Base-by-base conservation (phyloP, 2,113 vertebrate genomes). In the Nyctibius bracteatus region DNA sequence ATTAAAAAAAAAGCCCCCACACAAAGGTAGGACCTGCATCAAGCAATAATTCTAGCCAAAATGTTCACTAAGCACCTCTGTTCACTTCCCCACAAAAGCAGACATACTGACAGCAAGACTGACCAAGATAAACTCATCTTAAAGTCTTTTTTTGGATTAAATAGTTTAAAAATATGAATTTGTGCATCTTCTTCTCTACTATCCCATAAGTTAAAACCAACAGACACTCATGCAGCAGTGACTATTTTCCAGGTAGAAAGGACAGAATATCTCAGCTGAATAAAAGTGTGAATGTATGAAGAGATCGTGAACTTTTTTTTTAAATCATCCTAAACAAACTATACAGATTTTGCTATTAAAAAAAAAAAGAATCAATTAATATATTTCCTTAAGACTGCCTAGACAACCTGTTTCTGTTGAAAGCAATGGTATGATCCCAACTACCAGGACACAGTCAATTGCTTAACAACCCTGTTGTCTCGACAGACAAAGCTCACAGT, bases 381-480 rank as follows among this genome's bases (percentile, higher is more conserved):
- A 4, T 30, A 71, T 35, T 94, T 92, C 3, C 5, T 65, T 78
- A 86, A 49, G 27, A 39, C 52, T 86, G 51, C 80, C 61, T 55
- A 59, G 52, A 71, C 54, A 92, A 67, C 41, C 30, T 81, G 7
- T 12, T 73, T 41, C 85, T 94, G 25, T 71, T 92, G 46, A 94
- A 89, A 88, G 59, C 63, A 57, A 51, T 9, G 12, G 73, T 70
- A 46, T 1, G 15, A 93, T 79, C 74, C 70, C 66, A 79, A 58
- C 28, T 23, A 77, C 73, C 47, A 73, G 57, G 51, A 78, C 84
- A 79, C 8, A 90, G 80, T 27, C 55, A 81, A 90, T 62, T 88
- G 68, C 80, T 93, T 95, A 93, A 94, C 75, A 78, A 88, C 62
- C 47, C 27, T 71, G 33, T 65, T 91, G 88, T 93, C 82, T 95